phyloP scores from a whole-genome alignment of 2,888 invertebrate species.

The Theretra japonica region DNA sequence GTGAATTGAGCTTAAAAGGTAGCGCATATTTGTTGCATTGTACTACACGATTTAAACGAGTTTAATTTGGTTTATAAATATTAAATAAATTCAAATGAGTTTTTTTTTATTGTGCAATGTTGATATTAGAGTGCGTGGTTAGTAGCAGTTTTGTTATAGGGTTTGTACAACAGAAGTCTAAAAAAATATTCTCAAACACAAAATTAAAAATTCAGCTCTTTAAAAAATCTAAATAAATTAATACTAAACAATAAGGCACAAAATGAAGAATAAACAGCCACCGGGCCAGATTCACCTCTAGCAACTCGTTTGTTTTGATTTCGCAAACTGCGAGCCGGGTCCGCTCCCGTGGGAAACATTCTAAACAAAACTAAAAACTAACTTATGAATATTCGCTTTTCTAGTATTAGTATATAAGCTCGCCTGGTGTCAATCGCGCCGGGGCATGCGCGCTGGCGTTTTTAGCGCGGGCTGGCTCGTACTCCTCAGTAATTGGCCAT shows the following conservation, averaged over 20 bases:
- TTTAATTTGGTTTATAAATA: not conserved
- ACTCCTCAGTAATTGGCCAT: constrained; percentile 78
- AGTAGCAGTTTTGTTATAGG: too few relatives aligned
- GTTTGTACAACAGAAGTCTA: too few relatives aligned
- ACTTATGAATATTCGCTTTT: constrained; percentile 76
- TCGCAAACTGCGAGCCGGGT: constrained; percentile 44
- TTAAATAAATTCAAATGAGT: too few relatives aligned
- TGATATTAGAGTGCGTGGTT: too few relatives aligned
- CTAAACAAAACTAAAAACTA: constrained; percentile 76
- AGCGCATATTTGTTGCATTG: not conserved
- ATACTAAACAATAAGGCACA: not conserved
- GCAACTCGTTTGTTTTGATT: constrained; percentile 54
- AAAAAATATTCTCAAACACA: too few relatives aligned
- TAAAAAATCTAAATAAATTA: too few relatives aligned
- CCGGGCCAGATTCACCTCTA: constrained; percentile 32
- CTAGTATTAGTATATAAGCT: constrained; percentile 61
- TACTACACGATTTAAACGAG: too few relatives aligned
- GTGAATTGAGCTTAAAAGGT: not conserved
- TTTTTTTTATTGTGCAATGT: too few relatives aligned
- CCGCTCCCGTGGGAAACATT: constrained; percentile 59
- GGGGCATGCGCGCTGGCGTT: constrained; percentile 69
- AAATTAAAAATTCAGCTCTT: too few relatives aligned
- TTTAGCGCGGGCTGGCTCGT: constrained; percentile 65
- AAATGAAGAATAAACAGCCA: constrained; percentile 33
- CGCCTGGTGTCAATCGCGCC: constrained; percentile 68